Conservation (phyloP, 35 echinoderm and acorn worm genomes). For the Holothuria glaberrima region DNA sequence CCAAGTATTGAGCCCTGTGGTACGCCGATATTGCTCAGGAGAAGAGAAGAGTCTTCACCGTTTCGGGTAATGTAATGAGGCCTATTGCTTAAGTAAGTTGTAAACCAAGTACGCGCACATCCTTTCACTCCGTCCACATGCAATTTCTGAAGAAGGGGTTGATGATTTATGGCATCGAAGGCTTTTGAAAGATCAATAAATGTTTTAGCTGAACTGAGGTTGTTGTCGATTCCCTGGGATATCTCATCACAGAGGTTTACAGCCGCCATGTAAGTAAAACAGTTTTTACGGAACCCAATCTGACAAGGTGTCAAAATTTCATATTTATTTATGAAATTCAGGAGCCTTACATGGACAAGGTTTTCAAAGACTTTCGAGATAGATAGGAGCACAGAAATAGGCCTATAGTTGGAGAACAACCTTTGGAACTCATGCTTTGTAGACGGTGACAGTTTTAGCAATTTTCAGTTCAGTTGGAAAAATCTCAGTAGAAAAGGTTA, state of each 20-base stretch:
- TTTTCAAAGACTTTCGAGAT: background rate
- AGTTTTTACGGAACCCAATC: slow-evolving; percentile 2
- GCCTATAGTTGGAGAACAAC: no score
- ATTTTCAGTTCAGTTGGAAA: background rate
- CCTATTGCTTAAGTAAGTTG: background rate
- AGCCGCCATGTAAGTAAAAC: background rate
- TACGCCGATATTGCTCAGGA: background rate
- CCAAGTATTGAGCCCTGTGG: slow-evolving; percentile 22
- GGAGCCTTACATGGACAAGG: background rate
- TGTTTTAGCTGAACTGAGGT: background rate
- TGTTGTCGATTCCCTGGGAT: background rate
- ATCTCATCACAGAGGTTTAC: slow-evolving; percentile 16
- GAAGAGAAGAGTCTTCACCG: slow-evolving; percentile 5
- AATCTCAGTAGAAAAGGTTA: background rate
- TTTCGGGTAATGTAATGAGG: background rate
- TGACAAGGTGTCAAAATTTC: slow-evolving; percentile 12
- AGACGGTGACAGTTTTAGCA: no score
- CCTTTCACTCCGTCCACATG: background rate
- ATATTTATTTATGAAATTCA: background rate
- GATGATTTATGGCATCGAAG: no score
- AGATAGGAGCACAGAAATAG: background rate
- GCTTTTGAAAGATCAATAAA: no score
- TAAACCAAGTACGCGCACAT: background rate
- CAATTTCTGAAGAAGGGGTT: no score
- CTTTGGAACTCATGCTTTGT: no score